phyloP scores from a whole-genome alignment of 2,113 vertebrate species.

The Panthera leo region DNA sequence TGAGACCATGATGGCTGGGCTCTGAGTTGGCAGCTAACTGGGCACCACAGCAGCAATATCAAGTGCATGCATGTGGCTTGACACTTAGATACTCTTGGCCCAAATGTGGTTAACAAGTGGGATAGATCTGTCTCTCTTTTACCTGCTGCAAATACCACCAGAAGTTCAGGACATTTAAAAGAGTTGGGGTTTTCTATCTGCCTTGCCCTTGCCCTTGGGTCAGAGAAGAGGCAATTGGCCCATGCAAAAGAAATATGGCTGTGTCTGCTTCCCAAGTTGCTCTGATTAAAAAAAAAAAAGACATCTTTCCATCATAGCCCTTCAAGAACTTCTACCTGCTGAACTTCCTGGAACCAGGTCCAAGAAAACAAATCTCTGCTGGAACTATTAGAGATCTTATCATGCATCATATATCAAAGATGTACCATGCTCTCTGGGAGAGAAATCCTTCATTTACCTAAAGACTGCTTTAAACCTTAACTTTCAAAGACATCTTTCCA shows the following conservation, averaged over 20 bases:
- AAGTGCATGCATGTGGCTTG: neutral
- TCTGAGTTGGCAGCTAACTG: neutral
- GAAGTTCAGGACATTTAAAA: neutral
- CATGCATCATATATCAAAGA: neutral
- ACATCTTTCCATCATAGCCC: neutral
- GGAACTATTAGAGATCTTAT: neutral
- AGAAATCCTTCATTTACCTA: slow-evolving; percentile 8
- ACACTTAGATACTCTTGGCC: neutral
- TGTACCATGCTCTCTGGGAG: neutral
- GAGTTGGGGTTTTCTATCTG: neutral
- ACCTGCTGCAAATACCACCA: neutral
- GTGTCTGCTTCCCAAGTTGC: neutral
- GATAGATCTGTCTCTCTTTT: neutral
- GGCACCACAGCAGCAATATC: neutral
- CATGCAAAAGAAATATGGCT: neutral
- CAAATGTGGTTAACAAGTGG: neutral
- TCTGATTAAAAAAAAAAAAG: neutral
- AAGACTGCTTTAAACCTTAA: neutral
- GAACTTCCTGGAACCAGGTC: neutral
- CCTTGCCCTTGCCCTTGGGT: neutral
- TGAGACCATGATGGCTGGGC: neutral
- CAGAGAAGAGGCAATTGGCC: neutral
- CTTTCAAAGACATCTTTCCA: slow-evolving; percentile 16
- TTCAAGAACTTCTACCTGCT: neutral
- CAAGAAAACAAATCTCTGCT: neutral